phyloP scores from a whole-genome alignment of 2,888 invertebrate genomes.

The Empis livida region DNA sequence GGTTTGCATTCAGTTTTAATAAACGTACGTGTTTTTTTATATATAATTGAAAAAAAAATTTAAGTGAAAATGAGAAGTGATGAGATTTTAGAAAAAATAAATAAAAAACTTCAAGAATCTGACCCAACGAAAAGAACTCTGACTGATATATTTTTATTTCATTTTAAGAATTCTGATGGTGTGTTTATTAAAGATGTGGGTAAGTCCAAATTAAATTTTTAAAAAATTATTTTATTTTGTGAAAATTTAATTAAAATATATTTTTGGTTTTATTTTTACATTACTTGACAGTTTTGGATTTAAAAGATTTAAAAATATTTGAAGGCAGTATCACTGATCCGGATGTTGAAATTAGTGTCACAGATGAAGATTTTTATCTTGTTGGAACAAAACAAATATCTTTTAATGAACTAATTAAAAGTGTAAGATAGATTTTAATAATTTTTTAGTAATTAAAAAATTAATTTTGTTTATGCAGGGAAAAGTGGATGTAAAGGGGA shows the following conservation, averaged over 20 bases:
- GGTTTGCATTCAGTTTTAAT: too few relatives aligned
- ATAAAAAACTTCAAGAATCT: slow-evolving; percentile 25
- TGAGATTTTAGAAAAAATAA: slow-evolving; percentile 31
- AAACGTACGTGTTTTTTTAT: too few relatives aligned
- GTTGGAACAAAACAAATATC: slow-evolving; percentile 27
- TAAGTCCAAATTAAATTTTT: slow-evolving; percentile 13
- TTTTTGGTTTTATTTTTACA: neutral
- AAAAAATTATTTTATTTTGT: neutral
- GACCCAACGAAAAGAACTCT: slow-evolving; percentile 28
- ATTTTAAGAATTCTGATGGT: slow-evolving; percentile 29
- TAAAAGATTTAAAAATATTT: slow-evolving; percentile 32
- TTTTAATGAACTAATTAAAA: slow-evolving; percentile 24
- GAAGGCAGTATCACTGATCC: slow-evolving; percentile 22
- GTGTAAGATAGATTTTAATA: slow-evolving; percentile 14
- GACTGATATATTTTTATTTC: slow-evolving; percentile 28
- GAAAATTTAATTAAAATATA: neutral
- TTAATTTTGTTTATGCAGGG: slow-evolving; percentile 15
- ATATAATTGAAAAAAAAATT: too few relatives aligned
- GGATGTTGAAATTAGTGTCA: slow-evolving; percentile 26
- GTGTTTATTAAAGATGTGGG: slow-evolving; percentile 29
- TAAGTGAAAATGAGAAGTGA: slow-evolving; percentile 26
- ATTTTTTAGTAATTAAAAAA: neutral
- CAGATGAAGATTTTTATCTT: slow-evolving; percentile 29
- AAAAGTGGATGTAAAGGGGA: slow-evolving; percentile 25
- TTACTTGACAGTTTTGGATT: slow-evolving; percentile 27